Evolutionary conservation across 2,797 vertebrate species (phyloP).

Genomic region (Danio kyathit): DNA sequence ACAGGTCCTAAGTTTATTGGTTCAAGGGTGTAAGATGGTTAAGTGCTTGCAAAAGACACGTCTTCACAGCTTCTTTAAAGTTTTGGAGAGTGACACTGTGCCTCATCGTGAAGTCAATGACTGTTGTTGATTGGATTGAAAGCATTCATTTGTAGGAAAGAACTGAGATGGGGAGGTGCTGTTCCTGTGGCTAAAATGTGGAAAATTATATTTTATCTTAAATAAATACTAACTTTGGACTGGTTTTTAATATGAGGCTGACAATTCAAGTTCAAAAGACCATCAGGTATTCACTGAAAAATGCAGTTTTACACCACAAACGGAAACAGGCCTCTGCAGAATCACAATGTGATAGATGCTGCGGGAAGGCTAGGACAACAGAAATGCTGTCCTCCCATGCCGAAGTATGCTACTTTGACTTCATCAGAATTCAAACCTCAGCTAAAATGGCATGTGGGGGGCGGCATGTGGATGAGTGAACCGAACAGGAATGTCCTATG

Average conservation of each 20-base stretch:
- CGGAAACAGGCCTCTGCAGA: too few relatives aligned
- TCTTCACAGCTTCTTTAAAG: too few relatives aligned
- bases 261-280: background rate
- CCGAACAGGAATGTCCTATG: conserved; percentile 19
- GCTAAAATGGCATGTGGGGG: conserved; percentile 36
- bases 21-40: too few relatives aligned
- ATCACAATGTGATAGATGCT: background rate
- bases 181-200: too few relatives aligned
- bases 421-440: conserved; percentile 26
- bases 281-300: conserved; percentile 8
- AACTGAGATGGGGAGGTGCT: background rate
- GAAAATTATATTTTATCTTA: too few relatives aligned
- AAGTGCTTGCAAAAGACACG: too few relatives aligned
- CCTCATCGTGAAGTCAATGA: background rate
- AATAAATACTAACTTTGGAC: background rate
- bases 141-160: background rate
- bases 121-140: too few relatives aligned
- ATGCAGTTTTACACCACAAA: background rate
- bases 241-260: background rate
- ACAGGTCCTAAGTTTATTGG: too few relatives aligned
- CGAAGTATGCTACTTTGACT: conserved; percentile 30
- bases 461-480: conserved; percentile 14
- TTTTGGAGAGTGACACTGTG: background rate
- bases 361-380: background rate
- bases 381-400: conserved; percentile 9